phyloP scores from a whole-genome alignment of 2,888 invertebrate species.

The Lysandra bellargus region DNA sequence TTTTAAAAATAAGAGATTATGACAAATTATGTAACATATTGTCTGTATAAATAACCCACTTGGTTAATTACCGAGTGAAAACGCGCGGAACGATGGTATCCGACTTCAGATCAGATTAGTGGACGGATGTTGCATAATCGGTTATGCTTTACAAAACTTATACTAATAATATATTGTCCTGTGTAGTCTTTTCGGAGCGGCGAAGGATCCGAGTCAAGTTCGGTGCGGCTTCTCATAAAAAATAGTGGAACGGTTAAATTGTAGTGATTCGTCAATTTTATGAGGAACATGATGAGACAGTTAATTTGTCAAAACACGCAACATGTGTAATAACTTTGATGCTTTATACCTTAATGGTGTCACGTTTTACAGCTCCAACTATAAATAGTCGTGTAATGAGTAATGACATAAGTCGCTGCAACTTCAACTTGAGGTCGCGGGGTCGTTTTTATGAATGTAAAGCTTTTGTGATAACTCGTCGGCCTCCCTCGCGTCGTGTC shows the following conservation, averaged over 20 bases:
- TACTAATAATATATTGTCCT: conserved; percentile 3
- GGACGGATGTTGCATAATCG: conserved; percentile 27
- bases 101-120: conserved; percentile 31
- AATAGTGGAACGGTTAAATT: not conserved
- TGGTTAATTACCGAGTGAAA: conserved; percentile 64
- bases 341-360: not conserved
- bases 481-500: conserved; percentile 15
- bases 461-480: conserved; percentile 23
- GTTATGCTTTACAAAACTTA: conserved; percentile 19
- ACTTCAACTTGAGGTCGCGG: conserved; percentile 18
- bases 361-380: not conserved
- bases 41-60: conserved; percentile 41
- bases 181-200: not conserved
- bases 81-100: conserved; percentile 61
- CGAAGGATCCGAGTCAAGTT: not conserved
- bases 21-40: conserved; percentile 17
- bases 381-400: conserved; percentile 9
- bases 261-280: not conserved
- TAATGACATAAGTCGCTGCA: conserved; percentile 6
- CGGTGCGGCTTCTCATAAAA: not conserved
- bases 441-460: conserved; percentile 12
- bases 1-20: not conserved
- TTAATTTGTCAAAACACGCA: not conserved
- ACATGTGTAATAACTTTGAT: not conserved
- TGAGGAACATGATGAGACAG: not conserved